phyloP scores from a whole-genome alignment of 2,113 vertebrate species.

The Sakesphorus luctuosus region DNA sequence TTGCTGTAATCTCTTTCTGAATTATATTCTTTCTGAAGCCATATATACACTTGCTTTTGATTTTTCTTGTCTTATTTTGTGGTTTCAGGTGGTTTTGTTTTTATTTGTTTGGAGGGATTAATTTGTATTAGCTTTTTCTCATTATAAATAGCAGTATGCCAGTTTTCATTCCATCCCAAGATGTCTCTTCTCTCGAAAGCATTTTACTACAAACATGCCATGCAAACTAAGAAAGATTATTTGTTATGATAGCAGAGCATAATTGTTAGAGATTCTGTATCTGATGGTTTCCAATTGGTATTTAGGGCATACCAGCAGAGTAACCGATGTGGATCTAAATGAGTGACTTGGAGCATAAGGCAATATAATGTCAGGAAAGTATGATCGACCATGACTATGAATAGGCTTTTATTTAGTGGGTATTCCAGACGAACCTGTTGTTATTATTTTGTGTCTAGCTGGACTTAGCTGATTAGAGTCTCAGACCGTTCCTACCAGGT shows the following conservation, averaged over 20 bases:
- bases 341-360: slow-evolving; percentile 26
- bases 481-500: neutral
- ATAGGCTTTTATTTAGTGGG: neutral
- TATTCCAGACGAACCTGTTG: neutral
- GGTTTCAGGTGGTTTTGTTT: neutral
- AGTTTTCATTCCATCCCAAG: neutral
- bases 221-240: neutral
- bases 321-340: slow-evolving; percentile 17
- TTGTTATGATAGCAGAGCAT: neutral
- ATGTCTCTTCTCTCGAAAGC: neutral
- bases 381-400: neutral
- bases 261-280: slow-evolving; percentile 1
- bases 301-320: neutral
- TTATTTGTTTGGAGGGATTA: neutral
- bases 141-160: neutral
- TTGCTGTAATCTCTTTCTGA: neutral
- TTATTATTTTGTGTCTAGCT: neutral
- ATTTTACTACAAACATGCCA: neutral
- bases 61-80: neutral
- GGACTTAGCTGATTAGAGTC: neutral
- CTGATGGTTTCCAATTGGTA: slow-evolving; percentile 23
- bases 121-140: neutral
- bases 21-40: neutral
- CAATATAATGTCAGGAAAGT: neutral
- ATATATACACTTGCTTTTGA: neutral